Percentiles rank a stretch among this genome's conserved stretches.
phyloP scores from a whole-genome alignment of 2,797 vertebrate species.

The Rhynchonycteris naso region DNA sequence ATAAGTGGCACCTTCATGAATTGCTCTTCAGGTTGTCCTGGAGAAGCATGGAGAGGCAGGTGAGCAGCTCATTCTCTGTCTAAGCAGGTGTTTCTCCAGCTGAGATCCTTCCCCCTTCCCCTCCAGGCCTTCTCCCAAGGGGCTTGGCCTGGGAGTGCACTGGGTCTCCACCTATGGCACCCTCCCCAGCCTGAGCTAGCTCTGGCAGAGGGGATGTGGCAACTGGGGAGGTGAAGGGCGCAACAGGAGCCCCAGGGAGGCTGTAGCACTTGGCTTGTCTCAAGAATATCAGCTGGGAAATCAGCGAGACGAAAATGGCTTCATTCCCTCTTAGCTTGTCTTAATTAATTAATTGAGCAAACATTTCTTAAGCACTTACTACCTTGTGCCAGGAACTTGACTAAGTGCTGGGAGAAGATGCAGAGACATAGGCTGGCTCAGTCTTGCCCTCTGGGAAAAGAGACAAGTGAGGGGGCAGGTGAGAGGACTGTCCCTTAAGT shows the following conservation, averaged over 20 bases:
- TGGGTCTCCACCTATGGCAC: neutral
- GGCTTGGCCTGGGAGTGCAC: neutral
- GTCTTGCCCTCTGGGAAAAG: neutral
- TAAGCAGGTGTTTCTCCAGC: neutral
- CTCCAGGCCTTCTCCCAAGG: neutral
- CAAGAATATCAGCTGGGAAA: slow-evolving; percentile 55
- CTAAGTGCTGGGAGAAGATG: neutral
- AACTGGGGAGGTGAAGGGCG: neutral
- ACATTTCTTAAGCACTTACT: slow-evolving; percentile 50
- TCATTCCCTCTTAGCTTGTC: slow-evolving; percentile 49
- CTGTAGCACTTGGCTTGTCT: neutral
- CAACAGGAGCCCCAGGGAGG: neutral
- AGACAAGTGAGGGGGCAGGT: neutral
- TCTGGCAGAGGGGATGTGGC: neutral
- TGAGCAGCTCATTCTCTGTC: neutral
- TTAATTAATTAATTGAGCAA: slow-evolving; percentile 58
- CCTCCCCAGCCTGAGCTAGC: neutral
- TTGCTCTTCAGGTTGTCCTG: neutral
- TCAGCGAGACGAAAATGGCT: neutral
- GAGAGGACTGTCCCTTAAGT: neutral
- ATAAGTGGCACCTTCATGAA: neutral
- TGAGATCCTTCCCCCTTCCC: neutral
- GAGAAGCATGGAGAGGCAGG: neutral
- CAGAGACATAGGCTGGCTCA: neutral
- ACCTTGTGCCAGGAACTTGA: neutral